Evolutionary conservation across 2,797 vertebrate species (phyloP).

Genomic region (Phalanger gymnotis): DNA sequence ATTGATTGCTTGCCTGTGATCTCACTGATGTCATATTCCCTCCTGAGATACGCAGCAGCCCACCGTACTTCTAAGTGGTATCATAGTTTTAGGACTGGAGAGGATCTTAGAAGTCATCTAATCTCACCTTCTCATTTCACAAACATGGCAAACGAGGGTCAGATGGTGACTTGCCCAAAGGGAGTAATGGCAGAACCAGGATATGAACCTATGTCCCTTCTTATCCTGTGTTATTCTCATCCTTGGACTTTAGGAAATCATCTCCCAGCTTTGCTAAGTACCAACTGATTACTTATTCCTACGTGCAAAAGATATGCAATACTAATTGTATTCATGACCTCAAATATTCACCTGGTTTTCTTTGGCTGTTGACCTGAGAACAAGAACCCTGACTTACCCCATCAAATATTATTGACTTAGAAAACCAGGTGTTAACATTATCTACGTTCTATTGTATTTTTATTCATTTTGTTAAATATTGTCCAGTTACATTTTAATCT

Average conservation of each 20-base stretch:
- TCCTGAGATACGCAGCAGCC: background rate
- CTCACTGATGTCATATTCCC: background rate
- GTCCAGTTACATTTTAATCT: background rate
- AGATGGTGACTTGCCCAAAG: background rate
- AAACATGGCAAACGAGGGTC: background rate
- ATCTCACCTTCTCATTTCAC: background rate
- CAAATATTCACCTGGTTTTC: slow-evolving; percentile 69
- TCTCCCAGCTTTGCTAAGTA: background rate
- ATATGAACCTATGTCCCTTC: background rate
- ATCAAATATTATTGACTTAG: slow-evolving; percentile 57
- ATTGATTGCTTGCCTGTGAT: background rate
- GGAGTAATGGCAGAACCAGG: background rate
- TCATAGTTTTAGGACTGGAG: background rate
- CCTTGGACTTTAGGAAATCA: slow-evolving; percentile 31
- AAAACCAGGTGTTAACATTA: background rate
- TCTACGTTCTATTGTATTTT: background rate
- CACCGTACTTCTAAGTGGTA: background rate
- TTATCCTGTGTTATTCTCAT: background rate
- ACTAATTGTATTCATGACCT: slow-evolving; percentile 71
- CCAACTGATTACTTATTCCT: slow-evolving; percentile 20
- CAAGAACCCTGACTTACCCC: slow-evolving; percentile 70
- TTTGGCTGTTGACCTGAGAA: slow-evolving; percentile 74
- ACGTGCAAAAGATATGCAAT: background rate
- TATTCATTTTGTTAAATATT: background rate
- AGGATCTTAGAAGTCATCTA: background rate